Evolutionary conservation across 2,113 vertebrate genomes (phyloP).

Genomic region (Ctenomys sociabilis): DNA sequence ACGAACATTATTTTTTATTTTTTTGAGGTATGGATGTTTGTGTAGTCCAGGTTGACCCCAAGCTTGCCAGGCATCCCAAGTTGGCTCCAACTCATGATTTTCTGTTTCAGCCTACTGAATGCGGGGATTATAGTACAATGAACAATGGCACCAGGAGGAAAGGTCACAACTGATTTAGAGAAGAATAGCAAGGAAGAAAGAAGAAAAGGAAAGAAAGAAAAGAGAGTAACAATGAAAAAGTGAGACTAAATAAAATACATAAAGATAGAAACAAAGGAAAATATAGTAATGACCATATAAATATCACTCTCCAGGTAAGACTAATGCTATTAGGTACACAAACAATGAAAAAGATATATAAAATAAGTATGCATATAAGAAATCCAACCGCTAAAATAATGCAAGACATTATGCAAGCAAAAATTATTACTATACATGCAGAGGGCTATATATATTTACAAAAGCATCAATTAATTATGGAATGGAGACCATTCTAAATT

Average conservation of each 20-base stretch:
- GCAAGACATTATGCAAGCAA: background rate
- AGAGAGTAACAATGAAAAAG: background rate
- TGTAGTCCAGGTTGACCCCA: background rate
- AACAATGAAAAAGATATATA: background rate
- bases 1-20: background rate
- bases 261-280: slow-evolving; percentile 10
- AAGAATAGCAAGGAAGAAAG: background rate
- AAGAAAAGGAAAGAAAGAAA: background rate
- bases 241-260: background rate
- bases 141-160: background rate
- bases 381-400: background rate
- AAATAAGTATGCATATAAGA: slow-evolving; percentile 37
- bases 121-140: background rate
- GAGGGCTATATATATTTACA: background rate
- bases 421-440: background rate
- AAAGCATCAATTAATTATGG: background rate
- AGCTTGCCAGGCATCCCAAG: background rate
- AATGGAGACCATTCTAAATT: background rate
- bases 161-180: background rate
- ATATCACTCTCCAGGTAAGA: background rate
- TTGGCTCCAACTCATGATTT: background rate
- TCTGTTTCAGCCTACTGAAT: background rate
- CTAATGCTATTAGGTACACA: background rate
- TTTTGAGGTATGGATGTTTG: background rate
- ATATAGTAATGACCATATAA: background rate